These are phyloP conservation scores for Drosophila serrata DNA, from an alignment of 1,140 invertebrate genomes.

Conservation along the genomic window DNA sequence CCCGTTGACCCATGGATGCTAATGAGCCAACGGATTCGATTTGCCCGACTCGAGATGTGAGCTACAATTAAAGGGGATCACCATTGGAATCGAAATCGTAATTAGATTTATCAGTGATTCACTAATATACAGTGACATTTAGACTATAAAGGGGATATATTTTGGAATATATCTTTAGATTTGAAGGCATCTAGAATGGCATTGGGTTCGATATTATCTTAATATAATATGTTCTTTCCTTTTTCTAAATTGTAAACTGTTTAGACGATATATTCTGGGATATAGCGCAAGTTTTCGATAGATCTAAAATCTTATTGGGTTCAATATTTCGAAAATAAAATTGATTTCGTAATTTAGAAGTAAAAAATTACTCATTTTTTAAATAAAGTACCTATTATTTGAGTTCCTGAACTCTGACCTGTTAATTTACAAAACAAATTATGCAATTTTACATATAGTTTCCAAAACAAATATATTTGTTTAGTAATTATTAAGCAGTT, in stretches of 20 bases:
- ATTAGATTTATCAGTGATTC: neutral
- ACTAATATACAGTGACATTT: conserved; percentile 1
- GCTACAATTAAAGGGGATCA: conserved; percentile 30
- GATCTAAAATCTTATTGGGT: too few relatives aligned
- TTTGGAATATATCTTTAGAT: neutral
- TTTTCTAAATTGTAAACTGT: too few relatives aligned
- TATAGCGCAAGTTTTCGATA: too few relatives aligned
- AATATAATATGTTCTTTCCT: too few relatives aligned
- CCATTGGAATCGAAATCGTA: neutral
- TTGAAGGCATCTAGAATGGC: neutral
- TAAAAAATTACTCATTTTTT: neutral
- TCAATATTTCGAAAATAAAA: neutral
- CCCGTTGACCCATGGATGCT: conserved; percentile 50
- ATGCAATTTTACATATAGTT: neutral
- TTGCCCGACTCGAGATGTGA: conserved; percentile 22
- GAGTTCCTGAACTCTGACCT: neutral
- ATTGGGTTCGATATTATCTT: too few relatives aligned
- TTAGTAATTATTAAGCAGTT: too few relatives aligned
- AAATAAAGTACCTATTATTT: neutral
- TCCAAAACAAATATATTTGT: neutral
- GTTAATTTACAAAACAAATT: neutral
- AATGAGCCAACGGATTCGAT: conserved; percentile 48
- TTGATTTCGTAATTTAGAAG: neutral
- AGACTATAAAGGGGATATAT: neutral
- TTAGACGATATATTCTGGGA: too few relatives aligned